Evolutionary conservation across 1,140 invertebrate genomes (phyloP), one percentile per base, ranked within the genome.

Genomic region (Halotydeus destructor): DNA sequence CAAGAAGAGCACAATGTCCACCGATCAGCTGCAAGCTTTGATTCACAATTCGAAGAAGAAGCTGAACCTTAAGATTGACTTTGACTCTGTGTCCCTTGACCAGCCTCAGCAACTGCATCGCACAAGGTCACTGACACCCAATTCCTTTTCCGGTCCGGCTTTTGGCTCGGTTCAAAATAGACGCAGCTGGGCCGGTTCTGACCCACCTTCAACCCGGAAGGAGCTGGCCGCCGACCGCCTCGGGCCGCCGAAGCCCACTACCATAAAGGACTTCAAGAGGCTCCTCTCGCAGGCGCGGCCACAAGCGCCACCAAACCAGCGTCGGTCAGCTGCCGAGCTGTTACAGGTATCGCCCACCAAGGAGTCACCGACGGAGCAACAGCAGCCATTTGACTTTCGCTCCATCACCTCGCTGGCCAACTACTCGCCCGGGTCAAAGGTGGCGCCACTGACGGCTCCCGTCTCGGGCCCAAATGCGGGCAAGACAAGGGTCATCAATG

Each of bases 221-320:
- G 5, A 23, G 38, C 50, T 71, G 63, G 53, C 46, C 4, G 56
- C 57, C 19, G 60, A 65, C 38, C 62, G 60, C 35, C 60, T 64
- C 54, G 62, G 59, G 42, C 56, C 62, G 2, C 56, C 60, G 33
- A 57, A 47, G 40, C 48, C 42, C 5, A 57, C 57, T 3, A 57
- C 60, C 5, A 50, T 58, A 33, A 54, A 54, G 35, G 80, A 83
- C 56, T 84, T 84, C 53, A 84, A 84, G 56, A 71, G 75, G 51
- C 57, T 83, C 11, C 60, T 84, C 2, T 60, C 78, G 5, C 74
- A 78, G 49, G 71, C 75, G 36, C 70, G 70, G 46, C 40, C 36
- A 39, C n/a, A 32, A 61, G 70, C 5, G 65, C 61, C 46, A 57
- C 60, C 67, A 72, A 11, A 37, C 6, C 5, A 9, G 9, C 5